Conservation (phyloP, 1,140 invertebrate genomes). For the Drosophila chauvacae region DNA sequence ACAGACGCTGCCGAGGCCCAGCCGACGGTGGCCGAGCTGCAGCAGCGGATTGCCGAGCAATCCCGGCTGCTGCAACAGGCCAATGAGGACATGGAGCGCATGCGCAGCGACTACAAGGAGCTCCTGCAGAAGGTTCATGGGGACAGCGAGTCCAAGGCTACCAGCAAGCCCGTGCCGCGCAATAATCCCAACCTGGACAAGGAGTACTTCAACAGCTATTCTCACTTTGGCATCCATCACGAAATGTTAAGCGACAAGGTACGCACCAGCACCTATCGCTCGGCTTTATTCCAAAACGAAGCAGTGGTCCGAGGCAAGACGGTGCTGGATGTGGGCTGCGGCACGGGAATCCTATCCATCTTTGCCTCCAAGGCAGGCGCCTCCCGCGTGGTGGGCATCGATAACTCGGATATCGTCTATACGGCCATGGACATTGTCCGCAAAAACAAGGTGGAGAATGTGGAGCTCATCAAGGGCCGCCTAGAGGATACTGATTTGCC, state of each 20-base stretch:
- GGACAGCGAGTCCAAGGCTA: slow-evolving; percentile 56
- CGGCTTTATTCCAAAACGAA: slow-evolving; percentile 95
- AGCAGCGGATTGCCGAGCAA: slow-evolving; percentile 51
- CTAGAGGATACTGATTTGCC: slow-evolving; percentile 94
- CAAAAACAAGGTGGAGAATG: slow-evolving; percentile 88
- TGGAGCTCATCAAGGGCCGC: slow-evolving; percentile 90
- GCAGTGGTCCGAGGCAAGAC: slow-evolving; percentile 89
- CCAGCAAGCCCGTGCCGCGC: slow-evolving; percentile 46
- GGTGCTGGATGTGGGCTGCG: slow-evolving; percentile 97
- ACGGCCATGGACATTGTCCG: slow-evolving; percentile 92
- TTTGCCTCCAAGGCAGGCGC: slow-evolving; percentile 98
- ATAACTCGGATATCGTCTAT: slow-evolving; percentile 94
- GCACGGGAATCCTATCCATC: slow-evolving; percentile 97
- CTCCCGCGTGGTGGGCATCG: slow-evolving; percentile 94
- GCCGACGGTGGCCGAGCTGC: slow-evolving; percentile 28
- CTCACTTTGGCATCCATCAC: slow-evolving; percentile 99
- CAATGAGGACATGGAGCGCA: slow-evolving; percentile 87
- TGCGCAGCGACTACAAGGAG: slow-evolving; percentile 87
- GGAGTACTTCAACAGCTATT: slow-evolving; percentile 97
- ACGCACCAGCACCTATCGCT: slow-evolving; percentile 95
- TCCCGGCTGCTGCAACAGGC: slow-evolving; percentile 86
- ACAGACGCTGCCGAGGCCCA: slow-evolving; percentile 1
- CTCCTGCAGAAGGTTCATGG: slow-evolving; percentile 81
- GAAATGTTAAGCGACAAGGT: slow-evolving; percentile 94
- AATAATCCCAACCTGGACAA: slow-evolving; percentile 86